Evolutionary conservation across 2,113 vertebrate species (phyloP), one percentile per base, ranked within the genome.

Genomic region (Anarrhichthys ocellatus): DNA sequence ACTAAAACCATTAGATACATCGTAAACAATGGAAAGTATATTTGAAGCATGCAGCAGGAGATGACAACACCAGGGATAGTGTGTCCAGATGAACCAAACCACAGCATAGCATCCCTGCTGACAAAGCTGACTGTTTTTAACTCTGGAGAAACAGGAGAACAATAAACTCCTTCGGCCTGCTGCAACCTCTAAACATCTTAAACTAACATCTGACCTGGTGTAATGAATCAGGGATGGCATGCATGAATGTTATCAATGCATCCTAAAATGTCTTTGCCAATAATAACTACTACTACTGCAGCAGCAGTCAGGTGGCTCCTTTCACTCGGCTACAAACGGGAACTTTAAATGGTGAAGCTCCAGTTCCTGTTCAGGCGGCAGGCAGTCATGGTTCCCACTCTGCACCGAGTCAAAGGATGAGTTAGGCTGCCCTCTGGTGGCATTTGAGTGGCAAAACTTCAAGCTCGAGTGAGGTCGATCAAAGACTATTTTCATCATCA

Each of bases 361-460:
- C 13, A 15, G 13, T 67, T 46, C 11, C 44, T 3, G 44, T 67
- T n/a, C n/a, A 9, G n/a, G 29, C 14, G 40, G 56, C 11, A n/a
- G 0, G 7, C 22, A 22, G 5, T 18, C 6, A 3, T 2, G 1
- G 18, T 58, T 64, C 18, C n/a, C 48, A 24, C 4, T 52, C 17
- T 63, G 59, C 66, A 54, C 15, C 0, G 14, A 18, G 15, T 8
- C 5, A 38, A 62, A 71, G 9, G 32, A 50, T 9, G 48, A 62
- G 36, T 54, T 66, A 68, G 11, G 46, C 67, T 68, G 86, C 88
- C 87, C 80, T 71, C 91, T 91, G 78, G 13, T 87, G 90, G 0
- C 50, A 2, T 0, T 22, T 76, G 0, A 77, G 7, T 3, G 9
- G 32, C 65, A 42, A 6, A 20, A 36, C 32, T 1, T 10, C 4